Base-by-base conservation (phyloP, 2,888 invertebrate species). In the Capitulum mitella region DNA sequence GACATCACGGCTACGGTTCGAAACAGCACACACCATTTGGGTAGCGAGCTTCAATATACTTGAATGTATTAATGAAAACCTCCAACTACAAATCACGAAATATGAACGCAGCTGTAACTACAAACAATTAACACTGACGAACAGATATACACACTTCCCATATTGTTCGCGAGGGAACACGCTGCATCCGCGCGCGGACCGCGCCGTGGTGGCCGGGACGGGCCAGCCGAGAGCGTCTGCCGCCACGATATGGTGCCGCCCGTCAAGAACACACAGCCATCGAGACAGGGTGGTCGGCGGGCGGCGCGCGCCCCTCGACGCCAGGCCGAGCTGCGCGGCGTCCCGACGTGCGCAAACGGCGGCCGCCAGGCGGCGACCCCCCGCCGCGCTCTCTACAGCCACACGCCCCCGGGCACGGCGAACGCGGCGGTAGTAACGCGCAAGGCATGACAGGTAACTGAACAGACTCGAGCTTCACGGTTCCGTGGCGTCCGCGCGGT, bases 71-170 rank as follows among this genome's bases (percentile, higher is more conserved):
- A 37, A 70, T 70, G 70, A 70, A 70, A 70, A 70, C 22, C 37
- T 40, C 70, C 37, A 70, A 70, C 70, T 70, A 70, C 70, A 70
- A 70, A 70, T 70, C 40, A 37, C 70, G 40, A 29, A 70, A 70
- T 70, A 70, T 40, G 40, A 70, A 70, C 70, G 37, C 40, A 40
- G 37, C 40, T 70, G 70, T 70, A 40, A 70, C 70, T 70, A 40
- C 70, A 70, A 70, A 70, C 70, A 40, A 70, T 70, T 70, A 70
- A 70, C 70, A 70, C 70, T 70, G 37, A 70, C 70, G 70, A 70
- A 70, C 70, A 40, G 3, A 70, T 34, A 34, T 14, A 34, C 64
- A 64, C 64, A 32, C 70, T 64, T 32, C 29, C 61, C 29, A 70
- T 40, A 40, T 29, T 64, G 70, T 70, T 26, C 26, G 22, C 70